Evolutionary conservation across 1,140 invertebrate species (phyloP), one percentile per base, ranked within the genome.

Genomic region (Neodiprion lecontei): DNA sequence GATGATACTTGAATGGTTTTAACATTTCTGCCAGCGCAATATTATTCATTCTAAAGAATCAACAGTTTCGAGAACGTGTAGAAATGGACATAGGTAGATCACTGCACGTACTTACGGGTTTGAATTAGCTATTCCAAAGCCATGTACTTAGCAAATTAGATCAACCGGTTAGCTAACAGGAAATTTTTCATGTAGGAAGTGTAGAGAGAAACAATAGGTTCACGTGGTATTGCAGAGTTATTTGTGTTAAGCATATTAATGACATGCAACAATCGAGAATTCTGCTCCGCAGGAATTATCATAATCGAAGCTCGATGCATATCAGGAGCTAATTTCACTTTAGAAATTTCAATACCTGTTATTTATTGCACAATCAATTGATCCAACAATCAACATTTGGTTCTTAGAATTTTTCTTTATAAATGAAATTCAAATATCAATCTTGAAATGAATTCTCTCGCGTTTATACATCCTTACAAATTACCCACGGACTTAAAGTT

Each of bases 231-330:
- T 61, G 53, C 53, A 9, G n/a, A 61, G 53, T 61, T 40, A 61
- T 61, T 61, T 61, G 53, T 61, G 53, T 61, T 61, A 61, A 61
- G 53, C 53, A 61, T 61, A 61, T 61, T 61, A 61, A 61, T 61
- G 28, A 40, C 28, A 40, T 40, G 28, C 28, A 40, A 17, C 53
- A 61, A 5, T 61, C 53, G 9, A 17, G 53, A 17, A 61, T 12
- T 0, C 53, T 61, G n/a, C 53, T 12, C n/a, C 11, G 11, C 53
- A 61, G 53, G n/a, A 61, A 61, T 61, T 61, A 61, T 61, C 53
- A 61, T 61, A 61, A 61, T 61, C 53, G n/a, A 61, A 61, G 53
- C 53, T 61, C 53, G 53, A 61, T 61, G 11, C 11, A 61, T 61
- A 61, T 61, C 53, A 61, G 5, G 28, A 40, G n/a, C n/a, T 61